Evolutionary conservation across 1,140 invertebrate species (phyloP), one percentile per base, ranked within the genome.

Genomic region (Drosophila orosa): DNA sequence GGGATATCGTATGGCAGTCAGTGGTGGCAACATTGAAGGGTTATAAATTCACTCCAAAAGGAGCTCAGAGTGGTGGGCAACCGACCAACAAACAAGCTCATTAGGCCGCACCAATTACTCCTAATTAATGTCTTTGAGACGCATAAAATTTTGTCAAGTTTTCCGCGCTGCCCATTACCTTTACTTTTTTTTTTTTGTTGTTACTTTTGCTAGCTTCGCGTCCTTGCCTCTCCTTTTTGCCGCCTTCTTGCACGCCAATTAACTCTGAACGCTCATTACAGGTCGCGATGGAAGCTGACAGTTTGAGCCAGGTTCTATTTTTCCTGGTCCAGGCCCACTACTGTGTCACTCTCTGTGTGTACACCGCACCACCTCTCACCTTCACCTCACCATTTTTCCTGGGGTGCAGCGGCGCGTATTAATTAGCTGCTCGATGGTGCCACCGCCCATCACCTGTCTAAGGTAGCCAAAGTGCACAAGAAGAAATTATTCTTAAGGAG

Each of bases 231-330:
- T 15, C 33, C 50, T 50, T 7, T 13, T 24, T 22, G 31, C 50
- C 19, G 65, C 73, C 60, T 84, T 77, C 79, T 79, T 82, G 78
- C 79, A 87, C 79, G 82, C 75, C 82, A 86, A 86, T 86, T 86
- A 86, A 86, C 84, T 86, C 82, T 72, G 75, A 86, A 87, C 82
- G 82, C 82, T 86, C 83, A 86, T 86, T 86, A 87, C 82, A 79
- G 82, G 65, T 65, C 63, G 61, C 39, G 57, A 45, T 60, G 63
- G 60, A 37, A 75, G 73, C 55, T 68, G 77, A 74, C 54, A 74
- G 77, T 66, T 68, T 68, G 65, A 68, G 65, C 65, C 65, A 33
- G 65, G 65, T 50, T 57, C 50, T 54, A 54, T 57, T 50, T 33
- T 42, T 19, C 48, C 24, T 5, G 50, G 15, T 24, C 63, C 40